Conservation (phyloP, 2,888 invertebrate genomes). For the Cantharis flavilabris region DNA sequence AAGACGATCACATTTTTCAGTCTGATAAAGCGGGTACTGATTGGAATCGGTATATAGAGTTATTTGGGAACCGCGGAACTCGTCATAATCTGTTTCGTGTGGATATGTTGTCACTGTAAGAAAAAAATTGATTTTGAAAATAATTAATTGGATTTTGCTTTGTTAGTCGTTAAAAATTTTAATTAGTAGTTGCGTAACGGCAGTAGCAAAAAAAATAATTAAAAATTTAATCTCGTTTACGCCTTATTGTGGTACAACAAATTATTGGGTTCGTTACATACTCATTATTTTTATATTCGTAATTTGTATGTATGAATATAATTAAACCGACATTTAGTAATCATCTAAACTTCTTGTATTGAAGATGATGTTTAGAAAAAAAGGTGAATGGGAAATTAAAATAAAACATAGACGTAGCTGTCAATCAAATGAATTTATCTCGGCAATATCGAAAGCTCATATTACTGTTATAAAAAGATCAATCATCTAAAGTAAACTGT, state of each 20-base stretch:
- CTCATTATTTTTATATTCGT: slow-evolving; percentile 13
- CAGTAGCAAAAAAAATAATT: not conserved
- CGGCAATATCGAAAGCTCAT: slow-evolving; percentile 30
- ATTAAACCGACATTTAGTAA: slow-evolving; percentile 21
- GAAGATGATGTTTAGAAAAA: not conserved
- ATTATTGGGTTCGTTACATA: slow-evolving; percentile 15
- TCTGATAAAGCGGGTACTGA: slow-evolving; percentile 35
- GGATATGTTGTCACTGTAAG: slow-evolving; percentile 21
- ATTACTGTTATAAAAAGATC: slow-evolving; percentile 28
- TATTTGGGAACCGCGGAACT: slow-evolving; percentile 57
- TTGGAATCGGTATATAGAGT: slow-evolving; percentile 54
- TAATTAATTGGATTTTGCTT: not conserved
- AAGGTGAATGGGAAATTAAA: slow-evolving; percentile 20
- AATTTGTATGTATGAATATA: slow-evolving; percentile 11
- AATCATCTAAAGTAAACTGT: slow-evolving; percentile 26
- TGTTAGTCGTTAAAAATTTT: not conserved
- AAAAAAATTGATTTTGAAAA: not conserved
- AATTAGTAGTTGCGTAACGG: not conserved
- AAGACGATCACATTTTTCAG: slow-evolving; percentile 35
- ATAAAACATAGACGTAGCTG: slow-evolving; percentile 20
- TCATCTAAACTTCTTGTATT: not conserved
- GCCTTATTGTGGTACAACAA: slow-evolving; percentile 8
- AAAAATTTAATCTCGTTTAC: not conserved
- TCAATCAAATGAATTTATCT: slow-evolving; percentile 36
- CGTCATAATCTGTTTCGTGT: slow-evolving; percentile 55